A percentile compares a stretch with the other conserved stretches of the same genome.
Conservation (phyloP, 2,797 vertebrate genomes). For the Prionace glauca region DNA sequence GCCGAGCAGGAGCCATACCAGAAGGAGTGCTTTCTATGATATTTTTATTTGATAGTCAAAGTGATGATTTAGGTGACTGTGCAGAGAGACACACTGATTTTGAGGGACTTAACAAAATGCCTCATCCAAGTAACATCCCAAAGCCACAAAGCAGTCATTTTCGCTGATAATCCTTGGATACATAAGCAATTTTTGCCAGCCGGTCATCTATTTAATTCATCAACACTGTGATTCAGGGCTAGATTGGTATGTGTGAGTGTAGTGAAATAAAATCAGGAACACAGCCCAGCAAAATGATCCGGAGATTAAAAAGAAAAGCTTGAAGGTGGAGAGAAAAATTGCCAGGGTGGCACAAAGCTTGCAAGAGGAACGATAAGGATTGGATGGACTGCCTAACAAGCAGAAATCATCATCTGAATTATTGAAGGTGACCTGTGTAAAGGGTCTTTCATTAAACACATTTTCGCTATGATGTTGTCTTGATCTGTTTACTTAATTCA, state of each 20-base stretch:
- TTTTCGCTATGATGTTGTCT: background rate
- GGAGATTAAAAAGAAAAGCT: background rate
- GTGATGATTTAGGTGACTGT: too few relatives aligned
- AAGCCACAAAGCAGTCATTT: too few relatives aligned
- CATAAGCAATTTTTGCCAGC: background rate
- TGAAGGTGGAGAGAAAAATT: background rate
- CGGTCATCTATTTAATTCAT: background rate
- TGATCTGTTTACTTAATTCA: background rate
- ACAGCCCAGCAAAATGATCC: background rate
- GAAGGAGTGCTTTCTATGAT: too few relatives aligned
- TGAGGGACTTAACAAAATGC: too few relatives aligned
- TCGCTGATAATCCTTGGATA: background rate
- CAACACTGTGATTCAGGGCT: background rate
- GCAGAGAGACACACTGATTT: too few relatives aligned
- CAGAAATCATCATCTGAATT: conserved; percentile 4
- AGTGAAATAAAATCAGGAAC: background rate
- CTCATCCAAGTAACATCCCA: too few relatives aligned
- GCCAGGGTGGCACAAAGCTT: background rate
- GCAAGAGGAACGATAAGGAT: background rate
- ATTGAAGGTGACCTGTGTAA: background rate
- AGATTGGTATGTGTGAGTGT: background rate
- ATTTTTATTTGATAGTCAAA: too few relatives aligned
- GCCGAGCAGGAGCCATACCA: too few relatives aligned
- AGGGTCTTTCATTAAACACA: background rate
- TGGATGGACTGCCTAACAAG: background rate